Base-by-base conservation (phyloP, 2,888 invertebrate species). In the Papilio gigon region DNA sequence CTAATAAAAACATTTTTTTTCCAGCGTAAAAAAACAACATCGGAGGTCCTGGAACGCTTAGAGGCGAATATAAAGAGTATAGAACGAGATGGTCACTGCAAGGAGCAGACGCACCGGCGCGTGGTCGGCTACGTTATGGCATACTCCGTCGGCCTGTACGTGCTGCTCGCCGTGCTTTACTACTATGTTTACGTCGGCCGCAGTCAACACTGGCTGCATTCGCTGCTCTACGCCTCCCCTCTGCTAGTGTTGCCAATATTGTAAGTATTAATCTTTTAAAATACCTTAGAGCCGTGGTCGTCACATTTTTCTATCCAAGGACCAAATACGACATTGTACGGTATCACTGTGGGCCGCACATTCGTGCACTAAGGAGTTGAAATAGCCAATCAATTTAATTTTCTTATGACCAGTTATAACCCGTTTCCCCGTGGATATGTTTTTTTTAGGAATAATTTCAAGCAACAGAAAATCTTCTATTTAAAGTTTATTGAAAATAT, bases 101-200 rank as follows among this genome's bases (percentile, higher is more conserved):
- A 97, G 25, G 96, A 98, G 82, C 94, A 95, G 80, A 94, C 94
- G 53, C 96, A 97, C 84, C 96, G 96, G 81, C 94, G 95, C 62
- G 94, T 97, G 72, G 95, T 98, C 61, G 96, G 96, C 50, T 95
- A 95, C 77, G 94, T 98, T 65, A 93, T 94, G 85, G 93, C 93
- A 71, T 93, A 95, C 74, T 95, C 95, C 3, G 94, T 96, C 44
- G 95, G 94, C 14, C 70, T 95, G 4, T 95, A 95, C 78, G 93
- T 97, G 56, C 81, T 96, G 50, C 94, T 95, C 72, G 96, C 96
- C 8, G 84, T 95, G 35, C 80, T 96, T 33, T 95, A 96, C 84
- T 95, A 96, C 83, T 97, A 96, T 81, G 96, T 97, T 88, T 95
- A 95, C 76, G 97, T 95, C 74, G 96, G 97, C 71, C 95, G 96